phyloP scores from a whole-genome alignment of 2,113 vertebrate genomes.

The Megatriorchis doriae region DNA sequence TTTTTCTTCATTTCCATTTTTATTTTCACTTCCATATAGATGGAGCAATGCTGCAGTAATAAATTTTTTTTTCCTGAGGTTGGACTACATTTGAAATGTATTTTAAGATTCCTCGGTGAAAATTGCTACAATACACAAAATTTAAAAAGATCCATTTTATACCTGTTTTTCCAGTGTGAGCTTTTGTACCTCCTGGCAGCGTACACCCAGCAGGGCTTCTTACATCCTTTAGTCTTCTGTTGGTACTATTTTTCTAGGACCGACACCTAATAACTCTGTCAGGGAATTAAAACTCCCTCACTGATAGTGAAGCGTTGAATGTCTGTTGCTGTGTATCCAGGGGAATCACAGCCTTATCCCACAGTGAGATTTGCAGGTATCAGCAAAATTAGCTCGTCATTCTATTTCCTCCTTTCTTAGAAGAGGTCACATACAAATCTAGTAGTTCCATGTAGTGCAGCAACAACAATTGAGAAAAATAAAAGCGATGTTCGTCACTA shows the following conservation, averaged over 20 bases:
- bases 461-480: background rate
- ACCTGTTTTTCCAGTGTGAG: background rate
- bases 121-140: background rate
- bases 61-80: background rate
- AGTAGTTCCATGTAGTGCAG: too few relatives aligned
- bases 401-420: background rate
- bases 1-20: background rate
- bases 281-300: background rate
- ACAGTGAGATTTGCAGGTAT: background rate
- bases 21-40: background rate
- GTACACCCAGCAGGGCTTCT: background rate
- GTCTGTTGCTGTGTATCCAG: background rate
- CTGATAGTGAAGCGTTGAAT: background rate
- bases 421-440: fast-evolving
- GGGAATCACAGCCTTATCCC: background rate
- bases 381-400: background rate
- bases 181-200: background rate
- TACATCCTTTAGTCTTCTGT: background rate
- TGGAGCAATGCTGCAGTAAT: background rate
- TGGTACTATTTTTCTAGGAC: background rate
- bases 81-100: background rate
- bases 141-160: background rate
- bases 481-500: fast-evolving
- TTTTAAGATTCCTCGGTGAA: background rate
- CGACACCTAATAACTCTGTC: background rate